Evolutionary conservation across 2,797 vertebrate genomes (phyloP).

Genomic region (Hirundo rustica): DNA sequence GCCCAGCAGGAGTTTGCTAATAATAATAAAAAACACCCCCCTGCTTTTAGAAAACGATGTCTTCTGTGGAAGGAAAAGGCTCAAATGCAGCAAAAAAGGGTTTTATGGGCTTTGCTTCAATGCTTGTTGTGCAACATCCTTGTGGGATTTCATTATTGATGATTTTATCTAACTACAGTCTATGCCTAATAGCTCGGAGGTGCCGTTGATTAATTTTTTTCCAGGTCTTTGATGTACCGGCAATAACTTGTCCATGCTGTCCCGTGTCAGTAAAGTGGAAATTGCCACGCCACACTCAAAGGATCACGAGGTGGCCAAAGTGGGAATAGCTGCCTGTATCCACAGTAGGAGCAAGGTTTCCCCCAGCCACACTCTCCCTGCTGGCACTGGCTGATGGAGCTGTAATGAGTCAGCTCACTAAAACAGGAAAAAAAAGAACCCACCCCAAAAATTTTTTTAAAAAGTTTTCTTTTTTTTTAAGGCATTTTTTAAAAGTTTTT

Average conservation of each 20-base stretch:
- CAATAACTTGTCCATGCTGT: constrained; percentile 52
- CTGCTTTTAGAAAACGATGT: not conserved
- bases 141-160: constrained; percentile 60
- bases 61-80: constrained; percentile 15
- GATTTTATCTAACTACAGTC: constrained; percentile 67
- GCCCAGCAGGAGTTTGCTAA: constrained; percentile 41
- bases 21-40: not conserved
- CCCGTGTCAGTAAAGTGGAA: constrained; percentile 47
- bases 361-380: rapidly evolving
- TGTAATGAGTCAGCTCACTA: not conserved
- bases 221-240: constrained; percentile 56
- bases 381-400: not conserved
- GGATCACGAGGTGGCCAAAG: not conserved
- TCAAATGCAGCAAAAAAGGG: not conserved
- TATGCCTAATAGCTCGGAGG: constrained; percentile 65
- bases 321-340: not conserved
- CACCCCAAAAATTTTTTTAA: not conserved
- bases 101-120: constrained; percentile 49
- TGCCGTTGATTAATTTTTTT: constrained; percentile 64
- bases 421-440: not conserved
- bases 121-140: constrained; percentile 55
- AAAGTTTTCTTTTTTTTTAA: not conserved
- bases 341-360: not conserved
- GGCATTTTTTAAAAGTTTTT: not conserved
- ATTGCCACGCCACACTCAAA: not conserved